Evolutionary conservation across 2,113 vertebrate genomes (phyloP).

Genomic region (Colossoma macropomum): DNA sequence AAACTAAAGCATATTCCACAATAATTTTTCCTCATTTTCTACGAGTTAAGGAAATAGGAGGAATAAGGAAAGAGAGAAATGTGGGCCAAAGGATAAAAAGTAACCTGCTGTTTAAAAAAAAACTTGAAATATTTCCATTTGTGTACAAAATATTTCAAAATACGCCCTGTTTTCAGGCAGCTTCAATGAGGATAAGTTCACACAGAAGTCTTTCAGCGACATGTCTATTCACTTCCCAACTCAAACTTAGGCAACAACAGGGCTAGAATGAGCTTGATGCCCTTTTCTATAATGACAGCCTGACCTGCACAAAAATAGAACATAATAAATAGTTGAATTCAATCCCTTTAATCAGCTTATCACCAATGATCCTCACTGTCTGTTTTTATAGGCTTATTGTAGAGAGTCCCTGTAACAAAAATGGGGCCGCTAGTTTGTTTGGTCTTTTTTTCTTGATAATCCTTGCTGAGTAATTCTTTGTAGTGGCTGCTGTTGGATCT

Average conservation of each 20-base stretch:
- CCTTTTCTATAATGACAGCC: constrained; percentile 6
- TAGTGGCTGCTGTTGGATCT: constrained; percentile 34
- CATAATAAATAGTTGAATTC: neutral
- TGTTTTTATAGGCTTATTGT: neutral
- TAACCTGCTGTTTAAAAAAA: neutral
- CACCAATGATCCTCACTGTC: constrained; percentile 18
- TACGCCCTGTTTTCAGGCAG: neutral
- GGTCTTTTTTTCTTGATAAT: constrained; percentile 29
- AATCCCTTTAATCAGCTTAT: constrained; percentile 23
- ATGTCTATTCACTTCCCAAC: neutral
- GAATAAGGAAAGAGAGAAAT: neutral
- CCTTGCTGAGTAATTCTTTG: constrained; percentile 41
- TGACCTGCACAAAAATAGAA: constrained; percentile 9
- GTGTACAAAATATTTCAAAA: neutral
- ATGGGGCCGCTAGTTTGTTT: neutral
- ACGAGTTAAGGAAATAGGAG: neutral
- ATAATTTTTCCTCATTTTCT: constrained; percentile 22
- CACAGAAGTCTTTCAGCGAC: neutral
- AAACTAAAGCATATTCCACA: constrained; percentile 9
- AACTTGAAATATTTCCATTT: constrained; percentile 2
- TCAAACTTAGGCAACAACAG: neutral
- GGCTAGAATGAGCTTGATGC: neutral
- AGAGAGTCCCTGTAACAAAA: constrained; percentile 16
- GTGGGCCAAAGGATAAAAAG: neutral
- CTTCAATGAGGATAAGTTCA: neutral